A percentile compares a stretch with the other conserved stretches of the same genome.
Evolutionary conservation across 2,888 invertebrate species (phyloP).

Genomic region (Rhingia campestris): DNA sequence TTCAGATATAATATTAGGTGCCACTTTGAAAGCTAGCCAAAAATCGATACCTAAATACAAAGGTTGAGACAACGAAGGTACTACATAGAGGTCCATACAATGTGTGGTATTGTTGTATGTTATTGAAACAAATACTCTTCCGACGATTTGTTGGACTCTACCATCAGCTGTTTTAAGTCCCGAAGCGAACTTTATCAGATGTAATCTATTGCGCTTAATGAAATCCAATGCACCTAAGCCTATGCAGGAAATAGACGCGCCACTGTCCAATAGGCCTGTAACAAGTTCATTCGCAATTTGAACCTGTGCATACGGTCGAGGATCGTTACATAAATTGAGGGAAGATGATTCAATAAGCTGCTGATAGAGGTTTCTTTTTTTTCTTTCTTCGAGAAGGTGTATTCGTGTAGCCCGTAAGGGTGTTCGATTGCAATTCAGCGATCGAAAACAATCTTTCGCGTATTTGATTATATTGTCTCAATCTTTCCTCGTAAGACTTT

Average conservation of each 20-base stretch:
- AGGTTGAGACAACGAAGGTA: constrained; percentile 25
- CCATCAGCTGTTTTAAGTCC: constrained; percentile 7
- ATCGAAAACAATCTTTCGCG: not conserved
- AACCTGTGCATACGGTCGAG: not conserved
- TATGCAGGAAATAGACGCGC: constrained; percentile 16
- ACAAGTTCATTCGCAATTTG: not conserved
- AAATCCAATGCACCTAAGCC: not conserved
- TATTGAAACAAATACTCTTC: not conserved
- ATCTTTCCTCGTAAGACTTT: not conserved
- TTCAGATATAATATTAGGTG: constrained; percentile 9
- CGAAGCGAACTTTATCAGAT: not conserved
- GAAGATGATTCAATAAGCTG: not conserved
- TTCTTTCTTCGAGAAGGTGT: not conserved
- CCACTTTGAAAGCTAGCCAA: constrained; percentile 21
- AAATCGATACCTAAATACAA: constrained; percentile 50
- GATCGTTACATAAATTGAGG: not conserved
- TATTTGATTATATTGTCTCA: not conserved
- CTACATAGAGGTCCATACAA: constrained; percentile 3
- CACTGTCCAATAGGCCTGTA: constrained; percentile 5
- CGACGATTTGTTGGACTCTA: not conserved
- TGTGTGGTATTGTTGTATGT: not conserved
- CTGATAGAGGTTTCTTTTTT: not conserved
- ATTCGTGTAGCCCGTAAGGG: not conserved
- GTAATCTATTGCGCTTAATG: not conserved
- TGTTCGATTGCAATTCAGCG: not conserved